Evolutionary conservation across 2,797 vertebrate species (phyloP), one percentile per base, ranked within the genome.

Genomic region (Sparus aurata): DNA sequence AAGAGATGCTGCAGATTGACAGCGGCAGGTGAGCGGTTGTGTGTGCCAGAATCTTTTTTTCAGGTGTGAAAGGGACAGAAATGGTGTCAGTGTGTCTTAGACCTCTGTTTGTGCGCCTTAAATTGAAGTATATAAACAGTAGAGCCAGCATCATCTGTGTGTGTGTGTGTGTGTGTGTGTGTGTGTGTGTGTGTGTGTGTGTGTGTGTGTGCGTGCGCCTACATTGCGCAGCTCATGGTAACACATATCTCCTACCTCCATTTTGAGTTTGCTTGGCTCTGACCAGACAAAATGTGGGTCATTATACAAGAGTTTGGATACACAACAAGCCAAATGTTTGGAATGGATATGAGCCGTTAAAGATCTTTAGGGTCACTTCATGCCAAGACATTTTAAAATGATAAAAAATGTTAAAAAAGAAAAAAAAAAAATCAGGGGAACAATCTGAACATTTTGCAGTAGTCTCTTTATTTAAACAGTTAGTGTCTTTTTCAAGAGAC

Each of bases 271-370:
- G 67, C 30, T 62, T 69, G 45, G 23, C 76, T 82, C 72, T 65
- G 74, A 83, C 75, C 83, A 84, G 69, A 87, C 80, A 92, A 87
- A 91, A 93, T 92, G 87, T 90, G 82, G 91, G 83, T 93, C 85
- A 87, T 3, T 59, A 66, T 50, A 69, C 47, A 45, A 83, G 64
- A 69, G 12, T 52, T 70, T 50, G 22, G 16, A 57, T 10, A 15
- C 13, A 53, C 18, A 27, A 59, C 23, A 9, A 79, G 65, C 20
- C 47, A 61, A 23, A 4, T 15, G 18, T 59, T 53, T 55, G 4
- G 23, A 34, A 34, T 30, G 34, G 30, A 34, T 7, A 34, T 34
- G 30, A 34, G 49, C 17, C 13, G 4, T 23, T 10, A 54, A 23
- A 49, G 10, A 46, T 43, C 23, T 74, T 3, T 20, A 4, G 12